These are phyloP conservation scores for Xyrichtys novacula DNA, from an alignment of 2,797 vertebrate genomes.

Conservation along the genomic window DNA sequence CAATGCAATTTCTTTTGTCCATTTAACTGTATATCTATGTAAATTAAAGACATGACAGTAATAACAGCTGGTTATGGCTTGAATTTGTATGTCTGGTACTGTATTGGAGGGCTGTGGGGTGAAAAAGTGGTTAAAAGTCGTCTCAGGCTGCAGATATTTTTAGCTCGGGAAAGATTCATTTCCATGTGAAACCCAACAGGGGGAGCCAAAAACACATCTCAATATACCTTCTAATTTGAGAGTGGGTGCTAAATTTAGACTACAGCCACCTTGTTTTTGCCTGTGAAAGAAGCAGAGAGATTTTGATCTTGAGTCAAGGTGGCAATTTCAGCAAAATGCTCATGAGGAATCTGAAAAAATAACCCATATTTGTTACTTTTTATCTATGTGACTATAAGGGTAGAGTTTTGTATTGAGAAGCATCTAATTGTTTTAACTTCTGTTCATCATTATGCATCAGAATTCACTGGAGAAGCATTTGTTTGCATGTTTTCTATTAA, in stretches of 20 bases:
- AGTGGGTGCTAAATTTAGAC: background rate
- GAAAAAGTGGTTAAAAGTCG: background rate
- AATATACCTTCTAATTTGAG: background rate
- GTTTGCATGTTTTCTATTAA: background rate
- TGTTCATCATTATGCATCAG: background rate
- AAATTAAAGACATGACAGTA: constrained; percentile 77
- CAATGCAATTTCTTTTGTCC: constrained; percentile 40
- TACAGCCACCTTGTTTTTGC: background rate
- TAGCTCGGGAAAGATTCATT: background rate
- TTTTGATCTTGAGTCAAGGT: background rate
- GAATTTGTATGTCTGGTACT: constrained; percentile 9
- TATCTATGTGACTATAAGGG: too few species aligned
- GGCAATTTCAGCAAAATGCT: constrained; percentile 6
- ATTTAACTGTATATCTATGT: constrained; percentile 79
- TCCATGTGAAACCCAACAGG: constrained; percentile 47
- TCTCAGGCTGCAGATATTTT: constrained; percentile 9
- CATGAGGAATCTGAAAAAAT: background rate
- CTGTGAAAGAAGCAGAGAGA: background rate
- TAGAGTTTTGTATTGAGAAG: too few species aligned
- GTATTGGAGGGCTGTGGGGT: background rate
- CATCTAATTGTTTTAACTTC: background rate
- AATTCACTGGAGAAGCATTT: too few species aligned
- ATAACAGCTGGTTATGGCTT: constrained; percentile 20
- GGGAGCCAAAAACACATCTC: constrained; percentile 48
- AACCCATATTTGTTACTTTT: too few species aligned